Base-by-base conservation (phyloP, 2,113 vertebrate species). In the Colius striatus region DNA sequence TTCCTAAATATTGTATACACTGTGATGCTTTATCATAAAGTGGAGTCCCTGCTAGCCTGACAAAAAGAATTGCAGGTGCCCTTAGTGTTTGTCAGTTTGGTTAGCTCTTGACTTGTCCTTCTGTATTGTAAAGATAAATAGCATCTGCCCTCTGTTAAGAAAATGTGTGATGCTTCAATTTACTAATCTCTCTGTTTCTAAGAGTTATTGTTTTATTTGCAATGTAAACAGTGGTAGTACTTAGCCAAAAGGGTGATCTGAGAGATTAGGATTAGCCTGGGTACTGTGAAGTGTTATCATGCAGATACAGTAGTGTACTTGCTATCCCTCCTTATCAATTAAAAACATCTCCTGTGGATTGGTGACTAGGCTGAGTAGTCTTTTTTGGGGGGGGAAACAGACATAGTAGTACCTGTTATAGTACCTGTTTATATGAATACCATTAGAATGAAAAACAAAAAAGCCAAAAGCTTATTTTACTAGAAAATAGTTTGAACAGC, bases 61-160 rank as follows among this genome's bases (percentile, higher is more conserved):
- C 92, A 94, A 77, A 96, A 92, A 80, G 87, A 83, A 95, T 92
- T 38, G 43, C 55, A 32, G 55, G 60, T 62, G 87, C 73, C 47
- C 27, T 65, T 79, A n/a, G 0, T 41, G 1, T 66, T 72, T 94
- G 81, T 93, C 81, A 70, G 66, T 73, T 94, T 61, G 54, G 83
- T 63, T 94, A 75, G 91, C 71, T 96, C 84, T 91, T 70, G 60
- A 70, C 83, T 88, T 70, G 62, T 73, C 38, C n/a, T 91, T 79
- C 74, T 89, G 81, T 23, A 58, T 55, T 71, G 30, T 79, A 48
- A 71, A 89, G 94, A 96, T 94, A 91, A 93, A 90, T 48, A 68
- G 77, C 55, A 57, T 66, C 77, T 92, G 76, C 66, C n/a, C 84
- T 89, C 87, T 85, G 89, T 94, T 89, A 79, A 73, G n/a, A 41